Conservation (phyloP, 2,113 vertebrate species). For the Anarhynchus alexandrinus region DNA sequence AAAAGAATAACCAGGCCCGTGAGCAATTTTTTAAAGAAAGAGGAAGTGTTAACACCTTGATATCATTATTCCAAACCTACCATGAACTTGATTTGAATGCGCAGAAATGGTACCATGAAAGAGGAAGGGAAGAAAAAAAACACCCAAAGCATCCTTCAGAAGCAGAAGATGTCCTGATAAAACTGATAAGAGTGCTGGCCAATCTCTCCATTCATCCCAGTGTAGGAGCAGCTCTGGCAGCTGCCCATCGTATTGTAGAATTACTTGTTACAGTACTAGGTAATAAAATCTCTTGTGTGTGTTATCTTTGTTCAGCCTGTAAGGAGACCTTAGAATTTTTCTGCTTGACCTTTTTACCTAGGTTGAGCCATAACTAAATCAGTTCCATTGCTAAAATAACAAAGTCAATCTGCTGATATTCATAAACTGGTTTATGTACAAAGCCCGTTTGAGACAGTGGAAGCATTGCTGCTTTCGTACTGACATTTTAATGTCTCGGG, state of each 20-base stretch:
- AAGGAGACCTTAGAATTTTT: background rate
- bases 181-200: constrained; percentile 89
- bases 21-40: constrained; percentile 77
- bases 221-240: constrained; percentile 77
- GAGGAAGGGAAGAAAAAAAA: background rate
- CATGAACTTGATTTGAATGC: constrained; percentile 51
- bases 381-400: background rate
- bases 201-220: constrained; percentile 85
- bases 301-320: background rate
- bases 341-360: background rate
- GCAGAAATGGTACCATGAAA: background rate
- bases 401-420: background rate
- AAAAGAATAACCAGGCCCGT: constrained; percentile 77
- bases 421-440: background rate
- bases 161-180: constrained; percentile 87
- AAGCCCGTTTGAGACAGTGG: background rate
- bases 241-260: constrained; percentile 68
- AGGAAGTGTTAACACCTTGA: constrained; percentile 73
- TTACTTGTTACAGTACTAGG: constrained; percentile 85
- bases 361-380: background rate
- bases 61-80: constrained; percentile 80
- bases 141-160: constrained; percentile 28
- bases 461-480: background rate
- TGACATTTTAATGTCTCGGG: background rate
- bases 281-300: constrained; percentile 60